Evolutionary conservation across 2,113 vertebrate species (phyloP).

Genomic region (Mustela lutreola): DNA sequence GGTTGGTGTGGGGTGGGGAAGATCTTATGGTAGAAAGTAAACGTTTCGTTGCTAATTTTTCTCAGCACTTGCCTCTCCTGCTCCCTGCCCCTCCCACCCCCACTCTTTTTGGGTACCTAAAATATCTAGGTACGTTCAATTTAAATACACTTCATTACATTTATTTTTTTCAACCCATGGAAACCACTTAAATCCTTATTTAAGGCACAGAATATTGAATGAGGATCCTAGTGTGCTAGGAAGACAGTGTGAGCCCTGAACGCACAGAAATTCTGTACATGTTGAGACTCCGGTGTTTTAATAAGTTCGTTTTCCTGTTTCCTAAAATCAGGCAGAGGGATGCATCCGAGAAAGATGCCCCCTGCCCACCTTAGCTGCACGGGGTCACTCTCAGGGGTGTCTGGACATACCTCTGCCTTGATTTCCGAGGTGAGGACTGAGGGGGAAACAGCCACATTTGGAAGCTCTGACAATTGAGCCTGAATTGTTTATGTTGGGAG

Average conservation of each 20-base stretch:
- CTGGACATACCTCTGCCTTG: slow-evolving; percentile 87
- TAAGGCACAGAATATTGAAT: slow-evolving; percentile 55
- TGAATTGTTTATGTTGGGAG: neutral
- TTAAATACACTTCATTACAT: slow-evolving; percentile 52
- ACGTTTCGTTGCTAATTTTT: neutral
- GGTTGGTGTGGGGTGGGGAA: neutral
- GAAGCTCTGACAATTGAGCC: neutral
- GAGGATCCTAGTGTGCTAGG: neutral
- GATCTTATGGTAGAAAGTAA: slow-evolving; percentile 53
- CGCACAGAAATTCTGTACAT: slow-evolving; percentile 41
- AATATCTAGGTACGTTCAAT: slow-evolving; percentile 15
- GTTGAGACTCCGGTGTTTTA: neutral
- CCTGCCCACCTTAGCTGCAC: slow-evolving; percentile 79
- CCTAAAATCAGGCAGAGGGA: neutral
- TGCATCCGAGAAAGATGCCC: slow-evolving; percentile 83
- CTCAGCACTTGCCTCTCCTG: neutral
- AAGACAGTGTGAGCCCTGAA: slow-evolving; percentile 7
- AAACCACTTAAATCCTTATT: slow-evolving; percentile 46
- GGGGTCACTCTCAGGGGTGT: slow-evolving; percentile 88
- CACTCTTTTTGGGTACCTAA: neutral
- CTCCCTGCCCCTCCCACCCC: neutral
- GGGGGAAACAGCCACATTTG: slow-evolving; percentile 82
- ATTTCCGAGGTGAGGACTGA: slow-evolving; percentile 91
- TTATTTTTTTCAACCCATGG: slow-evolving; percentile 7
- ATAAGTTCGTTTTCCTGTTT: neutral